These are phyloP conservation scores for Sminthurides bifidus DNA, from an alignment of 1,140 invertebrate species.

Conservation along the genomic window DNA sequence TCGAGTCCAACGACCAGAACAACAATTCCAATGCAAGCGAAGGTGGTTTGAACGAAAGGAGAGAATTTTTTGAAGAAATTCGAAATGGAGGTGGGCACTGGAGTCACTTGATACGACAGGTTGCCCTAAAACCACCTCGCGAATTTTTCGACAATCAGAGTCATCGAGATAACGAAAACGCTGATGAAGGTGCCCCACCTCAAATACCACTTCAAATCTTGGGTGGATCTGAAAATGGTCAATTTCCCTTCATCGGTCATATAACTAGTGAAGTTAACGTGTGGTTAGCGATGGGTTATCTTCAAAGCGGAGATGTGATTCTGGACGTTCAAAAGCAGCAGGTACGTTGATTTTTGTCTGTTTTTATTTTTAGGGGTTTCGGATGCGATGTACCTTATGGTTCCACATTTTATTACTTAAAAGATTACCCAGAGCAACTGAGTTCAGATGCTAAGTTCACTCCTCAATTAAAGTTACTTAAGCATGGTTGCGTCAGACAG, in stretches of 20 bases:
- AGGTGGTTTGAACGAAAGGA: neutral
- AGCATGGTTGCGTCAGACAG: too few relatives aligned
- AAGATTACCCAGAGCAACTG: too few relatives aligned
- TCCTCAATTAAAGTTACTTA: too few relatives aligned
- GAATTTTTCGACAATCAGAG: conserved; percentile 9
- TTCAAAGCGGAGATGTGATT: conserved; percentile 44
- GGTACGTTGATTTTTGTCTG: conserved; percentile 17
- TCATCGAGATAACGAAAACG: conserved; percentile 7
- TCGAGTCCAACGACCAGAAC: conserved; percentile 21
- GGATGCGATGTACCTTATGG: too few relatives aligned
- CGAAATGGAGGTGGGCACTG: conserved; percentile 30
- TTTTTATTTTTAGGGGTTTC: too few relatives aligned
- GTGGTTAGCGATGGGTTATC: conserved; percentile 35
- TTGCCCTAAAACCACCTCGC: conserved; percentile 19
- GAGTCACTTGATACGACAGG: conserved; percentile 28
- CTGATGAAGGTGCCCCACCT: neutral
- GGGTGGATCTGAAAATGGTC: conserved; percentile 49
- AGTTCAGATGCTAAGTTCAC: too few relatives aligned
- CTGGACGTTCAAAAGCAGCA: conserved; percentile 52
- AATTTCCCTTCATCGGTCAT: conserved; percentile 44
- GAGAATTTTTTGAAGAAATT: conserved; percentile 30
- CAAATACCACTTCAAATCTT: conserved; percentile 28
- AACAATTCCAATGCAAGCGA: conserved; percentile 19
- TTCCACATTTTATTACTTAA: too few relatives aligned
- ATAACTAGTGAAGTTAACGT: conserved; percentile 37